Base-by-base conservation (phyloP, 2,797 vertebrate genomes). In the Microctenopoma stevenorrisi region DNA sequence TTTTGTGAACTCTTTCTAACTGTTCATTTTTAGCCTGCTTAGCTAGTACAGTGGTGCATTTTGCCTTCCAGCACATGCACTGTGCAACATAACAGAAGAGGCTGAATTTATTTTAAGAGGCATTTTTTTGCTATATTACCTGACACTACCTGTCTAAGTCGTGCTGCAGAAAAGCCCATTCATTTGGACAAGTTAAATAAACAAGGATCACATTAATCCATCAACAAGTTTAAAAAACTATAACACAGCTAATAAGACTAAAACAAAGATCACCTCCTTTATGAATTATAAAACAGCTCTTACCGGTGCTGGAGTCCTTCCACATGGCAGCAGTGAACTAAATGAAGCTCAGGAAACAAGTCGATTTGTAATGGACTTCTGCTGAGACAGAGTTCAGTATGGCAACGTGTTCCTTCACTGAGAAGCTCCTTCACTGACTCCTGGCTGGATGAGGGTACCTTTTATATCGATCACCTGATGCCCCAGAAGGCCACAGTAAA, bases 251-350 rank as follows among this genome's bases (percentile, higher is more conserved):
- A n/a, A 43, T 15, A 2, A 15, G 12, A 26, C 12, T 16, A 2
- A 7, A n/a, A 60, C 10, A 12, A 4, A 3, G 4, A 10, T 7
- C 11, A 25, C 51, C 25, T 56, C 5, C 10, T 33, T 8, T 64
- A 13, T 2, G 52, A 3, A 18, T 7, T 37, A 13, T 7, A n/a
- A 68, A 53, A 22, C 1, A 8, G 54, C 13, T 65, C 91, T 94
- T 89, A 94, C 93, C 93, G 5, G 68, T 81, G 55, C 67, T 81
- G 46, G 81, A 74, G 74, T 93, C 91, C 64, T 91, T 93, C 93
- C 92, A 93, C 94, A 94, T 94, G 7, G 14, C 76, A 60, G 64
- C 75, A 25, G 77, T 12, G 43, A 28, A 63, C 42, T 61, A 6
- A 73, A 56, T 49, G 57, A 47, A 54, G 55, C 52, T 74, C 49